Evolutionary conservation across 2,888 invertebrate genomes (phyloP).

Genomic region (Apamea anceps): DNA sequence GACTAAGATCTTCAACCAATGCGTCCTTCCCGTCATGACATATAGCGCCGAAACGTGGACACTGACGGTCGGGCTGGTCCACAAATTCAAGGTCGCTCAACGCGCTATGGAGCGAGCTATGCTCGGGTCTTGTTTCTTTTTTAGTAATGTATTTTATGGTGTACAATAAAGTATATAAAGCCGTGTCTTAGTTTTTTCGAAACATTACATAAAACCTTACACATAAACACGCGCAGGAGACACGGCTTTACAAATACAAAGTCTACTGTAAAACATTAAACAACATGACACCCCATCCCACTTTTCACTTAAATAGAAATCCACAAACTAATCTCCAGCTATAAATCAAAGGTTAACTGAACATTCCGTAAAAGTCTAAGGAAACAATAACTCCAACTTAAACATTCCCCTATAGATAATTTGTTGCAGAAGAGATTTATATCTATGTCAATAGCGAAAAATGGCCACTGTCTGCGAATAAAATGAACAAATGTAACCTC

Average conservation of each 20-base stretch:
- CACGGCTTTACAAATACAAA: background rate
- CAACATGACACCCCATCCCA: slow-evolving; percentile 13
- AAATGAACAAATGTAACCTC: slow-evolving; percentile 63
- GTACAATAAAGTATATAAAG: no score
- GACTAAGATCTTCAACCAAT: no score
- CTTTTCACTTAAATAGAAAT: slow-evolving; percentile 21
- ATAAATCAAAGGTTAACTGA: slow-evolving; percentile 45
- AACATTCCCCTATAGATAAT: slow-evolving; percentile 55
- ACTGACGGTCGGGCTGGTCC: no score
- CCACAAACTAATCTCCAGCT: slow-evolving; percentile 8
- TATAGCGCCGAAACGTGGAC: no score
- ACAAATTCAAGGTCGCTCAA: no score
- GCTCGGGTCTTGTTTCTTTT: no score
- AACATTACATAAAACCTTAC: no score
- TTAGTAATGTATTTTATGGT: no score
- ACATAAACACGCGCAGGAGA: no score
- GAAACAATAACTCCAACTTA: slow-evolving; percentile 51
- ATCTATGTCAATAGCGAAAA: slow-evolving; percentile 66
- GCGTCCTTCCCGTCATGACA: no score
- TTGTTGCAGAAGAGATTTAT: slow-evolving; percentile 68
- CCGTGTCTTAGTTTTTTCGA: no score
- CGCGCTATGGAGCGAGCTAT: no score
- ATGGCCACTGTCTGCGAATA: slow-evolving; percentile 59
- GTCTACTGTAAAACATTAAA: background rate
- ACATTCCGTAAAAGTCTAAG: slow-evolving; percentile 31